Evolutionary conservation across 92 coral and sea anemone species (phyloP).

Genomic region (Epizoanthus rinbou): DNA sequence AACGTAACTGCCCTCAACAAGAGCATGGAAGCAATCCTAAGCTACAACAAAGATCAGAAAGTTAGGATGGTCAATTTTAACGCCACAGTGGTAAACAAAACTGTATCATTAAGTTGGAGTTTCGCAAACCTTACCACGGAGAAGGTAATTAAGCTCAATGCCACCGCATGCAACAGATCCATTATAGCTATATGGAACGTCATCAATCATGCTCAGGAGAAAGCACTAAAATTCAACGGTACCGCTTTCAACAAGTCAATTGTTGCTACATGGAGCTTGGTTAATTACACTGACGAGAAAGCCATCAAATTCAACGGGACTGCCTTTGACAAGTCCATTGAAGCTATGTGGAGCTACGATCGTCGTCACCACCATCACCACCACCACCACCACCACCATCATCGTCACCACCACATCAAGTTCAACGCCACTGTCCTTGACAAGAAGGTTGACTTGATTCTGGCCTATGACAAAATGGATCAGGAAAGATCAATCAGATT

Average conservation of each 20-base stretch:
- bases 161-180: slow-evolving; percentile 58
- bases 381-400: not conserved
- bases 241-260: slow-evolving; percentile 68
- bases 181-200: slow-evolving; percentile 61
- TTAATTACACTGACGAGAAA: slow-evolving; percentile 63
- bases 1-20: slow-evolving; percentile 73
- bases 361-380: not conserved
- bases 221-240: slow-evolving; percentile 77
- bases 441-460: slow-evolving; percentile 36
- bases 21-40: slow-evolving; percentile 59
- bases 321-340: slow-evolving; percentile 56
- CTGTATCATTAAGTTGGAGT: slow-evolving; percentile 66
- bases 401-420: slow-evolving; percentile 31
- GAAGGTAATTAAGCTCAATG: slow-evolving; percentile 69
- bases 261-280: slow-evolving; percentile 61
- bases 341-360: slow-evolving; percentile 52
- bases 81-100: slow-evolving; percentile 64
- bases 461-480: slow-evolving; percentile 22
- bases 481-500: slow-evolving; percentile 35
- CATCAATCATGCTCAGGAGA: slow-evolving; percentile 55
- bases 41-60: slow-evolving; percentile 41
- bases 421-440: slow-evolving; percentile 49
- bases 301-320: slow-evolving; percentile 72
- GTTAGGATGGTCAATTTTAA: slow-evolving; percentile 66
- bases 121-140: slow-evolving; percentile 54